Evolutionary conservation across 2,797 vertebrate genomes (phyloP), one percentile per base, ranked within the genome.

Genomic region (Tamandua tetradactyla): DNA sequence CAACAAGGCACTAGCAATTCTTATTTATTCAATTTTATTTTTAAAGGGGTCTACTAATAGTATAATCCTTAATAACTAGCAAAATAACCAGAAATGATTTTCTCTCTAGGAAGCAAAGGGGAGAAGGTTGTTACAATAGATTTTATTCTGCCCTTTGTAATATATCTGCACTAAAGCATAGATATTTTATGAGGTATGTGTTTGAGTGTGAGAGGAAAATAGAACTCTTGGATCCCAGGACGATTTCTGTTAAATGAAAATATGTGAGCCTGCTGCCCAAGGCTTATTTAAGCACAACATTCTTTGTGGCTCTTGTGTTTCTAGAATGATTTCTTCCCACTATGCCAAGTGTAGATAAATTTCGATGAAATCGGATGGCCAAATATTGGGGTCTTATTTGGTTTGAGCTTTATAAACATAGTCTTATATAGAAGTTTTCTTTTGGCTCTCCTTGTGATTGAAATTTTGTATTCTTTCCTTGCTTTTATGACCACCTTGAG

Each of bases 161-260:
- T 25, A 76, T 66, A n/a, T 91, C 3, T 94, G 20, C 37, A 55
- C 3, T 6, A 61, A 44, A 42, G 47, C 18, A n/a, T 18, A 32
- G 23, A 64, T 87, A 83, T 35, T 88, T 93, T 74, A 72, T 20
- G 52, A 75, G 18, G 17, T 76, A 20, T 91, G 37, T 81, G 12
- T 61, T 95, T 76, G 44, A 84, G 49, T 75, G 12, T 74, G n/a
- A 66, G 64, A 91, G 32, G 11, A 94, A 97, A 93, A 75, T 35
- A 66, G 27, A 13, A 71, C 47, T 84, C 37, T 92, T 74, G 42
- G 20, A 94, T 95, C 17, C 59, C 42, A 20, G 42, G 40, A 83
- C 59, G 93, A 90, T 90, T 92, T 83, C 22, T 82, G 22, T 84
- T 93, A 90, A 93, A 89, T 30, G 93, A 61, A 96, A 92, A 83